Percentiles rank a stretch among this genome's conserved stretches.
Evolutionary conservation across 2,888 invertebrate genomes (phyloP).

Genomic region (Norana najaformis): DNA sequence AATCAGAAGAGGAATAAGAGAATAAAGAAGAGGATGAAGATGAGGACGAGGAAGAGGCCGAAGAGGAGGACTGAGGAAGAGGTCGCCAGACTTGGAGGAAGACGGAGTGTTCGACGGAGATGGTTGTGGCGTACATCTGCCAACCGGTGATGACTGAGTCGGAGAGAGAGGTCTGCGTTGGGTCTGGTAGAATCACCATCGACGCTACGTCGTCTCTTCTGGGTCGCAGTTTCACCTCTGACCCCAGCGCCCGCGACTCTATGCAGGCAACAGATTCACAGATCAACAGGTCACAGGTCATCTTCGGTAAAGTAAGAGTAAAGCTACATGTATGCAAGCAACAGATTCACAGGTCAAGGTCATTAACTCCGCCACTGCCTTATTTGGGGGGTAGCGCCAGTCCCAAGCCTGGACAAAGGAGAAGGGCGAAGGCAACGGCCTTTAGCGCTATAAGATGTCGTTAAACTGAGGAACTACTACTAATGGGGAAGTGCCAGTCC

Average conservation of each 20-base stretch:
- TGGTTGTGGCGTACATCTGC: constrained; percentile 43
- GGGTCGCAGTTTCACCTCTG: neutral
- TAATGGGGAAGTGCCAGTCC: no score
- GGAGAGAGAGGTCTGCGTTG: constrained; percentile 1
- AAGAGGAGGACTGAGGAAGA: neutral
- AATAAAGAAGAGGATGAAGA: no score
- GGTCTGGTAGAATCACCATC: constrained; percentile 15
- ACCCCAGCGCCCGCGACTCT: neutral
- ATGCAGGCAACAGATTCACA: neutral
- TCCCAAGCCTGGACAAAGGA: no score
- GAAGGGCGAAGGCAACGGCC: no score
- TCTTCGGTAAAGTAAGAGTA: no score
- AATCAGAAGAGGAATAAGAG: constrained; percentile 39
- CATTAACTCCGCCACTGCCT: no score
- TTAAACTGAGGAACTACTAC: no score
- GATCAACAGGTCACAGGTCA: neutral
- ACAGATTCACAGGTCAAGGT: no score
- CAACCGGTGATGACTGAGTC: constrained; percentile 28
- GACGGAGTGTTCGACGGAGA: constrained; percentile 41
- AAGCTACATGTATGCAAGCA: no score
- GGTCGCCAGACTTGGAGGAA: constrained; percentile 36
- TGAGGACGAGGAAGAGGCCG: constrained; percentile 16
- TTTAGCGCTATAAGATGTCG: no score
- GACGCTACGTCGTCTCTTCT: neutral
- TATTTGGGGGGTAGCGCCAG: no score